phyloP scores from a whole-genome alignment of 2,888 invertebrate species.

The Horisme vitalbata region DNA sequence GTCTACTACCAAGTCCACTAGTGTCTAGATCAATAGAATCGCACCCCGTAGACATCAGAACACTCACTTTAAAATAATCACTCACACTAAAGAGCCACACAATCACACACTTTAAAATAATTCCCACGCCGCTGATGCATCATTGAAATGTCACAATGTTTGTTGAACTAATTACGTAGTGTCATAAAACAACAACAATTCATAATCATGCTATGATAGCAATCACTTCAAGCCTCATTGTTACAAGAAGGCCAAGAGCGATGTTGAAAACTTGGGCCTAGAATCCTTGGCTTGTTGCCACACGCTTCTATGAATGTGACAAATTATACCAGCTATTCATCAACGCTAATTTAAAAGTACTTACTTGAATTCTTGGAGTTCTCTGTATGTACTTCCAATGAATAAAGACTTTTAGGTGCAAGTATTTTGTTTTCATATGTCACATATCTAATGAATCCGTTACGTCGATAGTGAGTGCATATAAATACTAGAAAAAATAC shows the following conservation, averaged over 20 bases:
- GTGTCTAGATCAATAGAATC: too few relatives aligned
- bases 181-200: conserved; percentile 28
- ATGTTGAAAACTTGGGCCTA: conserved; percentile 39
- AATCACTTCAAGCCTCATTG: conserved; percentile 42
- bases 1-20: too few relatives aligned
- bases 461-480: too few relatives aligned
- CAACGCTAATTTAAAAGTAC: background rate
- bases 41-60: too few relatives aligned
- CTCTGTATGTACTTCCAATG: too few relatives aligned
- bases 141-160: conserved; percentile 11
- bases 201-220: conserved; percentile 31
- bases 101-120: too few relatives aligned
- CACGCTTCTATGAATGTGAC: conserved; percentile 36
- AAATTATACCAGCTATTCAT: conserved; percentile 16
- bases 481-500: too few relatives aligned
- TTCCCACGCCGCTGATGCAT: conserved; percentile 10
- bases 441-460: too few relatives aligned
- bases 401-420: too few relatives aligned
- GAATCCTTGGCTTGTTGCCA: conserved; percentile 40
- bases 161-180: conserved; percentile 22
- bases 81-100: too few relatives aligned
- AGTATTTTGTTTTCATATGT: too few relatives aligned
- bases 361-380: background rate
- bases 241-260: conserved; percentile 42
- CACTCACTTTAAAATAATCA: too few relatives aligned